These are phyloP conservation scores for Drosophila meridiana DNA, from an alignment of 2,888 invertebrate species.

Conservation along the genomic window DNA sequence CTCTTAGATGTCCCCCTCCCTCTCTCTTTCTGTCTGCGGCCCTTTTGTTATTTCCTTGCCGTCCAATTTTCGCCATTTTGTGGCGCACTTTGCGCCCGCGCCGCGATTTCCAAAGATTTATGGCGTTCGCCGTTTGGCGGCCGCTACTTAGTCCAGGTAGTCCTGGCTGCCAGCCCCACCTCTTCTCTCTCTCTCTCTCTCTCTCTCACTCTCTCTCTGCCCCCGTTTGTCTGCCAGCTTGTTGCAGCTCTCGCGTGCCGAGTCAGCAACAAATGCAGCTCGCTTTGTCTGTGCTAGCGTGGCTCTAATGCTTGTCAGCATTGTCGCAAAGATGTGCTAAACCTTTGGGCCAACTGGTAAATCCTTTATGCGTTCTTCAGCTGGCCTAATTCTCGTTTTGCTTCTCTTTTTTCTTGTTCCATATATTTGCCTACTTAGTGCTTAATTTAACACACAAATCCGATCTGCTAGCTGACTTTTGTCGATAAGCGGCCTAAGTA, in stretches of 20 bases:
- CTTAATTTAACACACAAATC: slow-evolving; percentile 75
- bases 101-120: slow-evolving; percentile 80
- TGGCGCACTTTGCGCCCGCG: slow-evolving; percentile 72
- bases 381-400: slow-evolving; percentile 44
- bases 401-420: slow-evolving; percentile 16
- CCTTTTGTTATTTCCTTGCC: slow-evolving; percentile 64
- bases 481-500: slow-evolving; percentile 69
- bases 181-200: not conserved
- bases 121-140: slow-evolving; percentile 65
- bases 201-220: not conserved
- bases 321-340: slow-evolving; percentile 53
- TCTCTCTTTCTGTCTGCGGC: slow-evolving; percentile 1
- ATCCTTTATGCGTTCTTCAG: slow-evolving; percentile 58
- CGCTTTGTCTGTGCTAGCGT: slow-evolving; percentile 16
- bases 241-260: slow-evolving; percentile 50
- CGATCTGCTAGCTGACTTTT: slow-evolving; percentile 74
- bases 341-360: slow-evolving; percentile 44
- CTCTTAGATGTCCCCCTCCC: not conserved
- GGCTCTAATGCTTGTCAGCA: slow-evolving; percentile 71
- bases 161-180: not conserved
- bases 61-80: slow-evolving; percentile 77
- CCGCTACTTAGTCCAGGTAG: slow-evolving; percentile 59
- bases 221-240: slow-evolving; percentile 15
- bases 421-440: slow-evolving; percentile 46
- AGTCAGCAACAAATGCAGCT: slow-evolving; percentile 61